A percentile compares a stretch with the other conserved stretches of the same genome.
These are phyloP conservation scores for Cygnus atratus DNA, from an alignment of 2,113 vertebrate species.

Conservation along the genomic window DNA sequence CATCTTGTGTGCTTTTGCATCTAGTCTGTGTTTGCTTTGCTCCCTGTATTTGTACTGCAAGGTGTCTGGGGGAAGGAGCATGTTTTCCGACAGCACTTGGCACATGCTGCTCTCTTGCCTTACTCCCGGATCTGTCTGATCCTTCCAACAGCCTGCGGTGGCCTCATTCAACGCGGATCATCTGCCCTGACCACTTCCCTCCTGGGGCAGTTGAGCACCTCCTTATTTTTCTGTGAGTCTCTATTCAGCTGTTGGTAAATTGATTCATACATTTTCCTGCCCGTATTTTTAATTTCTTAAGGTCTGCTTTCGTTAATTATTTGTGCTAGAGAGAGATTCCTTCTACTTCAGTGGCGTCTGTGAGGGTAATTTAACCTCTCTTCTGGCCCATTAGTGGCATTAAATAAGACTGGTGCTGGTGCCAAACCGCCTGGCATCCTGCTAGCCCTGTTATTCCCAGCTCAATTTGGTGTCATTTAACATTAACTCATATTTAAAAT, in stretches of 20 bases:
- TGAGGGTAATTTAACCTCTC: not conserved
- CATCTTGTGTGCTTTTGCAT: not conserved
- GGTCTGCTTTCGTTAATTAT: not conserved
- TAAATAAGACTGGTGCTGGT: not conserved
- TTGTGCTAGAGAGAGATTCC: not conserved
- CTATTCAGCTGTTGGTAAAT: not conserved
- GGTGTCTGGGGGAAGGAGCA: accelerated
- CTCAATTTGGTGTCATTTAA: not conserved
- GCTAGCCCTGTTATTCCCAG: constrained; percentile 1
- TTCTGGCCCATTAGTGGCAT: not conserved
- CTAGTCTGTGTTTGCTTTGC: not conserved
- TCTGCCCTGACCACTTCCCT: not conserved
- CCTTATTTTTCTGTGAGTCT: accelerated
- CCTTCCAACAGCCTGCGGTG: not conserved
- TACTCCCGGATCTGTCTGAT: not conserved
- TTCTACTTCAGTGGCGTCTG: not conserved
- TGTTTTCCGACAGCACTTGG: not conserved
- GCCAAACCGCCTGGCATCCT: not conserved
- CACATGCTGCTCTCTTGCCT: not conserved
- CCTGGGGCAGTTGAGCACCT: not conserved
- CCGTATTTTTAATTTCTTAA: not conserved
- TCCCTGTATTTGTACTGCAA: not conserved
- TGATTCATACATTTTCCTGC: not conserved
- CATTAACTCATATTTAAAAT: not conserved
- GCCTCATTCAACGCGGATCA: accelerated